Evolutionary conservation across 2,888 invertebrate genomes (phyloP).

Genomic region (Stratiomys singularior): DNA sequence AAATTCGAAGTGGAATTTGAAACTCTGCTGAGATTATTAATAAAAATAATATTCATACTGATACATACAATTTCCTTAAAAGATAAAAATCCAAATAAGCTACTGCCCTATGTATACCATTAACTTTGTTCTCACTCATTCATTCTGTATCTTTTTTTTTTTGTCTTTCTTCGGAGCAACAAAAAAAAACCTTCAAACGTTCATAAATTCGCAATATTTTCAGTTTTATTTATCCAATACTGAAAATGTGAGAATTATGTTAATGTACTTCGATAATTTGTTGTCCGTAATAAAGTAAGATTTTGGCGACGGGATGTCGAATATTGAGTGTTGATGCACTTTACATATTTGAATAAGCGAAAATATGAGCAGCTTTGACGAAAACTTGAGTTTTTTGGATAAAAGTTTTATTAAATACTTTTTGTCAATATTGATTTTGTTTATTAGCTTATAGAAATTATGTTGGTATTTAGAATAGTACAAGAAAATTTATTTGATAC

Average conservation of each 20-base stretch:
- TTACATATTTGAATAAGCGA: not conserved
- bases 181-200: not conserved
- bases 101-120: not conserved
- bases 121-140: not conserved
- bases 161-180: not conserved
- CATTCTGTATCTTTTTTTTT: not conserved
- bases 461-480: no score
- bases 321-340: slow-evolving; percentile 7
- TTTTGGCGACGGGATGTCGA: not conserved
- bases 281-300: slow-evolving; percentile 1
- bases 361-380: no score
- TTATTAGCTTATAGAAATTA: no score
- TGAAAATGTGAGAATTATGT: slow-evolving; percentile 4
- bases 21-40: no score
- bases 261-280: not conserved
- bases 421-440: no score
- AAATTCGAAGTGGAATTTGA: no score
- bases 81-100: not conserved
- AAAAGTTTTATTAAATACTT: no score
- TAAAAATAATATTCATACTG: no score
- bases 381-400: no score
- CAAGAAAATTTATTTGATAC: no score
- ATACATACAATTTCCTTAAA: no score
- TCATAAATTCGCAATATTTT: not conserved
- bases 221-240: not conserved